Evolutionary conservation across 1,140 invertebrate species (phyloP), one percentile per base, ranked within the genome.

Genomic region (Drosophila sturtevanti): DNA sequence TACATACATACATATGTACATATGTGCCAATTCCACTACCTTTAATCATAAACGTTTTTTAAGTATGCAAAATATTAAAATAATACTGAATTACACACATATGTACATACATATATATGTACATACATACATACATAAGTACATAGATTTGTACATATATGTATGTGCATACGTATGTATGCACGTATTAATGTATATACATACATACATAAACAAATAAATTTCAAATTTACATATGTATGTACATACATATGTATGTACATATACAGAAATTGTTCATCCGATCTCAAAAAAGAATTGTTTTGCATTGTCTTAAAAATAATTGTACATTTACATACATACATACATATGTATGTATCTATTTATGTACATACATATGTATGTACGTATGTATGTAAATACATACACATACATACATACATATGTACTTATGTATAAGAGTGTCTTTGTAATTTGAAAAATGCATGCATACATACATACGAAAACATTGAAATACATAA

Each of bases 171-270:
- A 38, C 37, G 14, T 38, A 38, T 38, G 37, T 38, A 35, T 10
- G 10, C 10, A 7, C 7, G 10, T 35, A 35, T 10, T 9, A 9
- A 35, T 10, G 10, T 35, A 35, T 35, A 37, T 12, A 12, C 10
- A 37, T 6, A 60, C 34, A 16, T 58, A 37, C 16, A n/a, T 63
- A 51, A 11, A 12, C n/a, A n/a, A n/a, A n/a, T n/a, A n/a, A n/a
- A n/a, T n/a, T n/a, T n/a, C n/a, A n/a, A n/a, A n/a, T n/a, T n/a
- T n/a, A n/a, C n/a, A n/a, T n/a, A n/a, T n/a, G n/a, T 18, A 44
- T 27, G 37, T 65, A 34, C 12, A 18, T 63, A 10, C 9, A 41
- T 52, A 31, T 24, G 11, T 63, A 48, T 18, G 44, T 27, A 51
- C 22, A 44, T 5, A 55, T 4, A 31, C 6, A 31, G 27, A 31